A percentile compares a stretch with the other conserved stretches of the same genome.
These are phyloP conservation scores for Falco cherrug DNA, from an alignment of 2,797 vertebrate species.

Conservation along the genomic window DNA sequence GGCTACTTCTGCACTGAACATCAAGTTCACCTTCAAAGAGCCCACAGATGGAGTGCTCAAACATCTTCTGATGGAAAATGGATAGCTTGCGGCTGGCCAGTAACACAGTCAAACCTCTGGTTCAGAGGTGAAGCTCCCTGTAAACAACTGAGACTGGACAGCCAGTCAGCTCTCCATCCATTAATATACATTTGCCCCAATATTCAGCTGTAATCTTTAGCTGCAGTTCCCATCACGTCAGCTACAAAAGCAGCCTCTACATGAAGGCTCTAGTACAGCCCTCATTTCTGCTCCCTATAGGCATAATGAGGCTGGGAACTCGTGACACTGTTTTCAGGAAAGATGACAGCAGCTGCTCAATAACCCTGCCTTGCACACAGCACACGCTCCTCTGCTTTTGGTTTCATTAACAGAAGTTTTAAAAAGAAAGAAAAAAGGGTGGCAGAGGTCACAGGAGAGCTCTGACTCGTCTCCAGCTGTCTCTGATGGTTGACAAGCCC, in stretches of 20 bases:
- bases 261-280: background rate
- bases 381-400: background rate
- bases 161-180: background rate
- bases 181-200: rapidly evolving
- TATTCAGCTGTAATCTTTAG: background rate
- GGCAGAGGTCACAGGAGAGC: conserved; percentile 9
- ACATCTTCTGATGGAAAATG: background rate
- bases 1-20: background rate
- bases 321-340: background rate
- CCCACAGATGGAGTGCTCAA: background rate
- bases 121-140: background rate
- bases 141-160: background rate
- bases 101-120: background rate
- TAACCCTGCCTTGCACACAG: background rate
- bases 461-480: background rate
- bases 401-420: background rate
- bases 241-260: background rate
- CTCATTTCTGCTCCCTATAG: rapidly evolving
- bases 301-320: background rate
- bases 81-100: background rate
- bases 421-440: background rate
- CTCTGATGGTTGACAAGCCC: background rate
- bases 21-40: background rate
- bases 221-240: background rate
- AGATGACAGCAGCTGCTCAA: background rate